Evolutionary conservation across 1,140 invertebrate genomes (phyloP), one percentile per base, ranked within the genome.

Genomic region (Drosophila leontia): DNA sequence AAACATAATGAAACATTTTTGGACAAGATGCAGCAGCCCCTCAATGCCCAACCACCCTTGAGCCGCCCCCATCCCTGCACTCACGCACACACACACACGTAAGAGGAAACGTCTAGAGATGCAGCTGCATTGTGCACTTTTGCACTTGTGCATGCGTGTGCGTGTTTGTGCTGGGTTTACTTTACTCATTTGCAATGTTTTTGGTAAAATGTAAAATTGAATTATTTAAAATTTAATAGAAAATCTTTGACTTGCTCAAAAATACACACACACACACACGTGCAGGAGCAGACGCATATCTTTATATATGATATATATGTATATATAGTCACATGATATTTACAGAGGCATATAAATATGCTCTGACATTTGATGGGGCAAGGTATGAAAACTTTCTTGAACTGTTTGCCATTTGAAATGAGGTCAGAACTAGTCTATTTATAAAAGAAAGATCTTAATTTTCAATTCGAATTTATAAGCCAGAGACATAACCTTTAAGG

Each of bases 211-310:
- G 85, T 88, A 88, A 88, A 88, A 88, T 88, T 85, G 81, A 88
- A 88, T 88, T 88, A 88, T 88, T 88, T 91, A 88, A 88, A 88
- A 85, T 85, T 88, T 90, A 90, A 88, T 88, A 90, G 78, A 90
- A 88, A 88, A 90, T 90, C 85, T 88, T 88, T 88, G 80, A 84
- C 85, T 90, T 90, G 81, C 79, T 81, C 72, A 80, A 77, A 83
- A 70, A 75, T 75, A 77, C 69, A 82, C 48, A 77, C 50, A 77
- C 69, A 82, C 48, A 77, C 50, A 69, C 63, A 64, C 23, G 42
- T 39, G 44, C 34, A 62, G 62, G 47, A 64, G 32, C 57, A 55
- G 15, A 69, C 17, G 51, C 32, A 63, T 47, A 39, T 50, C 45
- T 45, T 39, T 23, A 9, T 50, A 57, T 48, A 19, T 39, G 37